A percentile compares a stretch with the other conserved stretches of the same genome.
Evolutionary conservation across 2,113 vertebrate species (phyloP).

Genomic region (Chauna torquata): DNA sequence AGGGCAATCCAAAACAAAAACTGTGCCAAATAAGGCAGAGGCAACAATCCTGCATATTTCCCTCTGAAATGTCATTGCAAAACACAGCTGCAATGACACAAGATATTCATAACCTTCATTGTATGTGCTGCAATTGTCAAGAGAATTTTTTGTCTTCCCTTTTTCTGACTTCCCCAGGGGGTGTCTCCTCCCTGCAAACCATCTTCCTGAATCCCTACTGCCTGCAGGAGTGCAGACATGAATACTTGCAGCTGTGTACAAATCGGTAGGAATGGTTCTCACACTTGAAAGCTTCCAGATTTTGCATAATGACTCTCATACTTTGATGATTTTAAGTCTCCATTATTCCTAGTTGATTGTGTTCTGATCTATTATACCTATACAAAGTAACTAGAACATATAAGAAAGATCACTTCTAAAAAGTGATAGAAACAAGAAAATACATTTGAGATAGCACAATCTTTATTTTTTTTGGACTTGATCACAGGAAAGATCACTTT

Average conservation of each 20-base stretch:
- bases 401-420: neutral
- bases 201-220: neutral
- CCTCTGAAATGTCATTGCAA: neutral
- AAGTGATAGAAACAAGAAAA: neutral
- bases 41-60: neutral
- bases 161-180: neutral
- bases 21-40: neutral
- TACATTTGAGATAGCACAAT: neutral
- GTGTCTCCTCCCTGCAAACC: neutral
- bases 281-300: neutral
- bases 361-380: neutral
- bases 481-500: neutral
- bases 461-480: neutral
- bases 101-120: neutral
- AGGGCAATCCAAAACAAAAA: neutral
- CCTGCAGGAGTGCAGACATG: neutral
- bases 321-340: neutral
- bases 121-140: neutral
- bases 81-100: neutral
- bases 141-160: neutral
- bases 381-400: neutral
- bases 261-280: neutral
- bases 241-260: neutral
- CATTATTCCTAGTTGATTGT: neutral
- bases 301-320: neutral